A percentile compares a stretch with the other conserved stretches of the same genome.
These are phyloP conservation scores for Rousettus madagascariensis DNA, from an alignment of 2,797 vertebrate species.

Conservation along the genomic window DNA sequence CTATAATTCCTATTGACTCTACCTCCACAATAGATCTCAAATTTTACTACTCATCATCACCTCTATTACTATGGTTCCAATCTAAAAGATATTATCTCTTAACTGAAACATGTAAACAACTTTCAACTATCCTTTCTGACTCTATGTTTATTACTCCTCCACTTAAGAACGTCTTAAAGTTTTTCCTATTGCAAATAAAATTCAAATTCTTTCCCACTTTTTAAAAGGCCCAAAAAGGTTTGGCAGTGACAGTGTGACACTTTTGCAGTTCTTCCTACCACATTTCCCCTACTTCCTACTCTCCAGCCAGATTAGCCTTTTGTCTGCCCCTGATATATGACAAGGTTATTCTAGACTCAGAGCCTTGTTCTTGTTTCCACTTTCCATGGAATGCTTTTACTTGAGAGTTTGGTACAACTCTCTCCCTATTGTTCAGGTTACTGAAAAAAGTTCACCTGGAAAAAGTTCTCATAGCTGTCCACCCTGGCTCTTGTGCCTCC, in stretches of 20 bases:
- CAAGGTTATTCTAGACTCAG: not conserved
- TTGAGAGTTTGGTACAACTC: not conserved
- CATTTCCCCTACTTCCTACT: not conserved
- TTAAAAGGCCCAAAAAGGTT: not conserved
- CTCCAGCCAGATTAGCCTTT: not conserved
- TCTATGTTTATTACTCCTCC: not conserved
- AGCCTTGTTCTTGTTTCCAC: not conserved
- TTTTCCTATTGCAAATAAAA: not conserved
- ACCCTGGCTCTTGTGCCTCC: fast-evolving
- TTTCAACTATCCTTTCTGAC: not conserved
- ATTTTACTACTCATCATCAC: not conserved
- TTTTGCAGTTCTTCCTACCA: not conserved
- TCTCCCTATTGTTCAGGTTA: not conserved
- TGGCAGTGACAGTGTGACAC: fast-evolving
- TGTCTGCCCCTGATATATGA: not conserved
- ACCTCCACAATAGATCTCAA: not conserved
- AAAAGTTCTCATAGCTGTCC: not conserved
- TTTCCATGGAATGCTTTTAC: not conserved
- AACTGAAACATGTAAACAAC: not conserved
- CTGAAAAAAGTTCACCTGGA: not conserved
- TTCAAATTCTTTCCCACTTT: not conserved
- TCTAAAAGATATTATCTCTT: not conserved
- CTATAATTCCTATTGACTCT: not conserved
- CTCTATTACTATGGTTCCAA: not conserved
- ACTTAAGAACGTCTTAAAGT: not conserved